Evolutionary conservation across 2,888 invertebrate genomes (phyloP), one percentile per base, ranked within the genome.

Genomic region (Mystacides longicornis): DNA sequence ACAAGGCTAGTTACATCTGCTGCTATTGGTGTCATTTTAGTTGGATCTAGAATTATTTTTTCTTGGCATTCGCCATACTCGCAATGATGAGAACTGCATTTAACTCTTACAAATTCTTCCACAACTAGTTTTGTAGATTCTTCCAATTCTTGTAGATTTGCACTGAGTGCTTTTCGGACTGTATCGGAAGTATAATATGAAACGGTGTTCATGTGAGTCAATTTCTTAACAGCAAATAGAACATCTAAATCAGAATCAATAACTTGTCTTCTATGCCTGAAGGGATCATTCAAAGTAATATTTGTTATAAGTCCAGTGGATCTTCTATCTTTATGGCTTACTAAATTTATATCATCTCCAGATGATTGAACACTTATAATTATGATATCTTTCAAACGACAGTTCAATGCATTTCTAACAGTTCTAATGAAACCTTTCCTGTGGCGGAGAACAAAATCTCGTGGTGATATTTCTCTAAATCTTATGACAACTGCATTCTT

Each of bases 291-390:
- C 16, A 20, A 33, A 4, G 54, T 31, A 3, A 51, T 21, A 55
- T 60, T 60, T 11, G 3, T 21, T 2, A 9, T 27, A 27, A 27
- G 21, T 2, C 31, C 48, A 5, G 42, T 47, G 21, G 51, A 50
- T 31, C 57, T 56, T 27, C 49, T 58, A 4, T 54, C 57, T 55
- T 54, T 60, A 43, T 61, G 58, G 55, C 50, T 60, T 2, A 62
- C 52, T n/a, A 62, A 48, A 56, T 61, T 60, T 7, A 64, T 64
- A 48, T 76, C 77, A 47, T 80, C 80, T 4, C 69, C 73, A 0
- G 81, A 79, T 0, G 83, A 75, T 68, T 95, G 96, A 9, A 96
- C 85, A 67, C 94, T 91, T 51, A 98, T 81, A 49, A 98, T 82
- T 16, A 91, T 73, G 14, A 97, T 85, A 67, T 94, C 93, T 64